These are phyloP conservation scores for Leptopilina drosophilae DNA, from an alignment of 2,888 invertebrate genomes.

Conservation along the genomic window DNA sequence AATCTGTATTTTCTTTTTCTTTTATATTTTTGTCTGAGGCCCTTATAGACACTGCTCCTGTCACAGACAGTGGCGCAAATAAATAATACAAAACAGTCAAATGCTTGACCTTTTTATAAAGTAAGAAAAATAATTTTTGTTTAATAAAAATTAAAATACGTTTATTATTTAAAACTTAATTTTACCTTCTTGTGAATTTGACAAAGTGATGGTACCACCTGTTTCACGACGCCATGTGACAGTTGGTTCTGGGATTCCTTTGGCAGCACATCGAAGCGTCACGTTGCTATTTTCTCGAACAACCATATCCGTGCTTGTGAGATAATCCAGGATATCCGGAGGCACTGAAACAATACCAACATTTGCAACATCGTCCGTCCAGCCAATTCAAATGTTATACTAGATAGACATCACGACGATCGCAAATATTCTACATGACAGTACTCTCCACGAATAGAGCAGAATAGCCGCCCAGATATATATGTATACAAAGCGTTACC, in stretches of 20 bases:
- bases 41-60: no score
- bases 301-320: conserved; percentile 91
- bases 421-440: conserved; percentile 54
- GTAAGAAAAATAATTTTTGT: no score
- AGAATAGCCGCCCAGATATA: conserved; percentile 1
- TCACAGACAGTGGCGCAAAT: no score
- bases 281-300: conserved; percentile 92
- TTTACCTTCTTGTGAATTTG: conserved; percentile 71
- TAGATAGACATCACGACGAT: conserved; percentile 25
- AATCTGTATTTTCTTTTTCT: no score
- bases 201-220: conserved; percentile 80
- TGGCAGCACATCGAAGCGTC: conserved; percentile 90
- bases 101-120: no score
- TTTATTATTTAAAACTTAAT: neutral
- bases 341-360: conserved; percentile 81
- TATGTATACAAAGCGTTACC: conserved; percentile 7
- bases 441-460: conserved; percentile 43
- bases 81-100: no score
- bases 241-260: conserved; percentile 89
- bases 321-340: conserved; percentile 91
- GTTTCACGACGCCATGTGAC: conserved; percentile 93
- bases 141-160: no score
- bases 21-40: no score
- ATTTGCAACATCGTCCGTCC: conserved; percentile 42
- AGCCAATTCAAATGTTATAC: conserved; percentile 22